Evolutionary conservation across 2,113 vertebrate species (phyloP), one percentile per base, ranked within the genome.

Genomic region (Enhydra lutris): DNA sequence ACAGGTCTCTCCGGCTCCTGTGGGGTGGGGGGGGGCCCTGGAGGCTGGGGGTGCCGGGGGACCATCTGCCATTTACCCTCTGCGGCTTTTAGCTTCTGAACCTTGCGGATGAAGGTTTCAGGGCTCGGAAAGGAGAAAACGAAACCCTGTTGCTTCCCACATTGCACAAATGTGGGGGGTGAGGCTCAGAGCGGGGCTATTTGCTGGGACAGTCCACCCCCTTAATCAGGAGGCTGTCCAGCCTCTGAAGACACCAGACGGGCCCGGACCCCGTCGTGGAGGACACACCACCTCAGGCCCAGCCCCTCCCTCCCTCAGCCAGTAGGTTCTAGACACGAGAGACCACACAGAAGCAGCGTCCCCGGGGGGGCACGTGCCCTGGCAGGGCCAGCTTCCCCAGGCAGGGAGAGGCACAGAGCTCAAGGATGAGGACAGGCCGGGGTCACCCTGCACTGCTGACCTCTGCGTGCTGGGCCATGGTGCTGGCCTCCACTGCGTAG

Each of bases 381-480:
- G 3, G 18, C 17, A 18, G 4, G 23, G 74, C 52, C 4, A 71
- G 86, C 67, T 55, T 55, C 65, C 80, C 45, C 11, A n/a, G 59
- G 69, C 29, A 2, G 20, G 31, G 12, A 42, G 1, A 0, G 34
- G 42, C 9, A 73, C 39, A 55, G 29, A 31, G 24, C 29, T 17
- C 18, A 50, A 23, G 63, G 36, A 11, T 0, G 0, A 14, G 45
- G n/a, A 29, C 7, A 23, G 55, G n/a, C 13, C 1, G 11, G 15
- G 29, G 15, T 1, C 31, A n/a, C 31, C 1, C 57, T 0, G 1
- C 29, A 34, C 73, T 23, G 89, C 98, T 86, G 73, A 99, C 99
- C 99, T 99, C 99, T 0, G 99, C 99, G 0, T 99, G 99, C 98
- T 99, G 99, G 4, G 99, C 99, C 99, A 99, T 99, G 91, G 99